These are phyloP conservation scores for Syngnathus typhle DNA, from an alignment of 2,113 vertebrate species.

Conservation along the genomic window DNA sequence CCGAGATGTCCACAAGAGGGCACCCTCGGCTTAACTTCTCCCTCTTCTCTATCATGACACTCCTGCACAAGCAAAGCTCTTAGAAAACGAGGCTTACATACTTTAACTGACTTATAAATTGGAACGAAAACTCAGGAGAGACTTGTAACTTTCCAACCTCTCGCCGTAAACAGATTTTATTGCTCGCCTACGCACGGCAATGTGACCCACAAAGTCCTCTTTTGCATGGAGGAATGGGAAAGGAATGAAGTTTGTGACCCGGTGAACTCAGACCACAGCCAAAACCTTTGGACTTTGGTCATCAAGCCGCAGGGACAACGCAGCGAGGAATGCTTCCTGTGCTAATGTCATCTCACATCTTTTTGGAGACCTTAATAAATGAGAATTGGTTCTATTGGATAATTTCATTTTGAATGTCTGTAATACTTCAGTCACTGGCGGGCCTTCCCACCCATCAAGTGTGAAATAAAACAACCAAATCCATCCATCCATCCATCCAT, in stretches of 20 bases:
- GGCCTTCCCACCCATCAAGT: too few relatives aligned
- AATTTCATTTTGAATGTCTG: too few relatives aligned
- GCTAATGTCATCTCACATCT: conserved; percentile 21
- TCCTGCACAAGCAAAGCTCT: background rate
- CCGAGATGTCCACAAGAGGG: conserved; percentile 49
- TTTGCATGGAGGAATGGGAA: conserved; percentile 27
- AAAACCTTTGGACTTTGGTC: conserved; percentile 26
- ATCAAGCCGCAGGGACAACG: conserved; percentile 8
- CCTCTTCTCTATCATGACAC: background rate
- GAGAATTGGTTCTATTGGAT: conserved; percentile 3
- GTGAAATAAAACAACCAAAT: too few relatives aligned
- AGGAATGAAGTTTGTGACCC: conserved; percentile 8
- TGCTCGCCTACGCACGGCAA: conserved; percentile 24
- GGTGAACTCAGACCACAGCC: conserved; percentile 13
- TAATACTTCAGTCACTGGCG: too few relatives aligned
- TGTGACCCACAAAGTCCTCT: conserved; percentile 17
- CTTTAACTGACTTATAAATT: background rate
- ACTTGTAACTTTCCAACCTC: conserved; percentile 7
- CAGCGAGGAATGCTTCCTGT: conserved; percentile 35
- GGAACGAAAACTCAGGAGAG: conserved; percentile 2
- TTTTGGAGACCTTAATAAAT: conserved; percentile 24
- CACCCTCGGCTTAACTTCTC: conserved; percentile 26
- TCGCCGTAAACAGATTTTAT: conserved; percentile 9
- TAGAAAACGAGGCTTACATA: conserved; percentile 1
- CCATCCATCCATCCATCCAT: too few relatives aligned